Evolutionary conservation across 2,888 invertebrate genomes (phyloP).

Genomic region (Polyommatus icarus): DNA sequence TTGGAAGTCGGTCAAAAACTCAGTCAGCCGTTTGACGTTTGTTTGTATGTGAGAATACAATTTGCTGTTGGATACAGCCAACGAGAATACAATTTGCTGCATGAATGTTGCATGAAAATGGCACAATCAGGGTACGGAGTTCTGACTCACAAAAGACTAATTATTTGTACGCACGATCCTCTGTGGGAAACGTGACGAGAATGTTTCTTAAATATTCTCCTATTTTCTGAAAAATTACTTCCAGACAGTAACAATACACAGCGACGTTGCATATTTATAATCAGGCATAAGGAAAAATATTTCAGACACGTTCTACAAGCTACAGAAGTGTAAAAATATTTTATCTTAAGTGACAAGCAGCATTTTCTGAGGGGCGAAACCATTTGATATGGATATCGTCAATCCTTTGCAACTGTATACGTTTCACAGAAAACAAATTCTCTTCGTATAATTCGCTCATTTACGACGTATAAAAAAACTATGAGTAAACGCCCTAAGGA

Average conservation of each 20-base stretch:
- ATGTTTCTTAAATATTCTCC: not conserved
- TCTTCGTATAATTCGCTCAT: not conserved
- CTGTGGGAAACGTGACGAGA: not conserved
- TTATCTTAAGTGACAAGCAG: not conserved
- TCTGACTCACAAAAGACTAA: conserved; percentile 28
- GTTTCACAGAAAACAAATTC: not conserved
- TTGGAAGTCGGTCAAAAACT: too few species aligned
- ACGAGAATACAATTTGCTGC: not conserved
- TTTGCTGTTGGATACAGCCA: too few species aligned
- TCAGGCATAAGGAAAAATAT: not conserved
- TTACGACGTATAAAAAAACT: not conserved
- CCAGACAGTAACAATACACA: conserved; percentile 7
- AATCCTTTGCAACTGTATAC: too few species aligned
- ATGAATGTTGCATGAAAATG: not conserved
- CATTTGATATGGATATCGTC: too few species aligned
- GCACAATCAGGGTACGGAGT: not conserved
- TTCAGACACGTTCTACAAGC: not conserved
- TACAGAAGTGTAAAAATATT: not conserved
- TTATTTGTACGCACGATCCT: conserved; percentile 8
- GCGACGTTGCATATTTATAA: conserved; percentile 1
- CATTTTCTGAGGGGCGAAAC: not conserved
- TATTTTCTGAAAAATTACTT: not conserved
- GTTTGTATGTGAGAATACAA: too few species aligned
- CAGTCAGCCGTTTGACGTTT: too few species aligned
- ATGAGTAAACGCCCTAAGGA: not conserved